Base-by-base conservation (phyloP, 2,888 invertebrate species). In the Hyles lineata region DNA sequence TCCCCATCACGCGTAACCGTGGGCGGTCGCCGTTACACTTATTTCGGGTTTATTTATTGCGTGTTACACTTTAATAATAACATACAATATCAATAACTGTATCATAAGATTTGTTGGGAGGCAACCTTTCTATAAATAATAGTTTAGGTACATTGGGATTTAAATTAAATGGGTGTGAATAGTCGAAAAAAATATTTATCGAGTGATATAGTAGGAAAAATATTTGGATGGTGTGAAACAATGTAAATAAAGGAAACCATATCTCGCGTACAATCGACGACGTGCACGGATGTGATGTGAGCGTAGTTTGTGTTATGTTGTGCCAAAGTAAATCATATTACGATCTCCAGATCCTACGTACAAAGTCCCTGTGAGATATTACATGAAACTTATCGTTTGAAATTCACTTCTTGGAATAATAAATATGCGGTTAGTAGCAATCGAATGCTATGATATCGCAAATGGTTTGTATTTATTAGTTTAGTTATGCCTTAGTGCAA, bases 81-180 rank as follows among this genome's bases (percentile, higher is more conserved):
- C 80, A 81, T 35, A 78, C 79, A 80, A 75, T 74, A 73, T 74
- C 78, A 79, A 79, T 82, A 81, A 81, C 82, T 79, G 80, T 85
- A 81, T 83, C 81, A 83, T 81, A 80, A 81, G 82, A 85, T 84
- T 84, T 81, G 78, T 78, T 69, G 50, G 23, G 55, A 11, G 25
- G 76, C 82, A 79, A 85, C 83, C 81, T 80, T 83, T 84, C 79
- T 82, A 76, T 76, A 75, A 75, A 71, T 43, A 43, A 43, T 15
- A 43, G 15, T 43, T 1, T 11, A 15, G 11, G 43, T 81, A 83
- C 80, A 19, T 35, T 72, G 55, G 7, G 52, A 62, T 17, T 62
- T 4, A 67, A 55, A 25, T 58, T 52, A 63, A 11, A 29, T 29
- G n/a, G 62, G 62, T 32, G 29, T 55, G 32, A 8, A n/a, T 32